phyloP scores from a whole-genome alignment of 2,888 invertebrate genomes.

The Polydrusus tereticollis region DNA sequence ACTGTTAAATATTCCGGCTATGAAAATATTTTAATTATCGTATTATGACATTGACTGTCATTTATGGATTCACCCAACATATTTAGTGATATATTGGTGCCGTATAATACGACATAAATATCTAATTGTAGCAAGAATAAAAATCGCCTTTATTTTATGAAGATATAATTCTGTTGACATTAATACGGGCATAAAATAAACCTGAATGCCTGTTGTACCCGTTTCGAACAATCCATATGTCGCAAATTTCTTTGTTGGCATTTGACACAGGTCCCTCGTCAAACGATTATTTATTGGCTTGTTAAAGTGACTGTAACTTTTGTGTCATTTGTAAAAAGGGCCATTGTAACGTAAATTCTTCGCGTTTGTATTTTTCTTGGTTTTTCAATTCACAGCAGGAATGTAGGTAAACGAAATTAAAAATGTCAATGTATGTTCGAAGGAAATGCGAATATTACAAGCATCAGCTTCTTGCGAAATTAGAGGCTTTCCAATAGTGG shows the following conservation, averaged over 20 bases:
- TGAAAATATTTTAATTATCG: background rate
- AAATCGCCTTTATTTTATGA: conserved; percentile 11
- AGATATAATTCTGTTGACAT: conserved; percentile 30
- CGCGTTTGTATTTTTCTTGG: too few relatives aligned
- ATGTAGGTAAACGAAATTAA: too few relatives aligned
- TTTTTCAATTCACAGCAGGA: too few relatives aligned
- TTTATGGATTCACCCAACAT: background rate
- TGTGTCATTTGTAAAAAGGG: background rate
- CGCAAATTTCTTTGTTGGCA: background rate
- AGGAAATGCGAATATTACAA: too few relatives aligned
- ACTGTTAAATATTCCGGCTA: background rate
- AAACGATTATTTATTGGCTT: background rate
- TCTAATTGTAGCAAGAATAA: conserved; percentile 28
- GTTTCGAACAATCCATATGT: background rate
- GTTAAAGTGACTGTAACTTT: background rate
- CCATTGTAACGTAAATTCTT: too few relatives aligned
- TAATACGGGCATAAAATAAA: background rate
- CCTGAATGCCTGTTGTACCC: background rate
- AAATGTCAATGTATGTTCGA: too few relatives aligned
- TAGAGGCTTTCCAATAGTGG: too few relatives aligned
- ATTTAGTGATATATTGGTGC: conserved; percentile 16
- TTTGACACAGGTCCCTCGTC: background rate
- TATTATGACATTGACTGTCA: conserved; percentile 13
- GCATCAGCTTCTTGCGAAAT: too few relatives aligned
- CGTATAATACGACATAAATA: conserved; percentile 9